Evolutionary conservation across 1,140 invertebrate species (phyloP).

Genomic region (Calliphora vicina): DNA sequence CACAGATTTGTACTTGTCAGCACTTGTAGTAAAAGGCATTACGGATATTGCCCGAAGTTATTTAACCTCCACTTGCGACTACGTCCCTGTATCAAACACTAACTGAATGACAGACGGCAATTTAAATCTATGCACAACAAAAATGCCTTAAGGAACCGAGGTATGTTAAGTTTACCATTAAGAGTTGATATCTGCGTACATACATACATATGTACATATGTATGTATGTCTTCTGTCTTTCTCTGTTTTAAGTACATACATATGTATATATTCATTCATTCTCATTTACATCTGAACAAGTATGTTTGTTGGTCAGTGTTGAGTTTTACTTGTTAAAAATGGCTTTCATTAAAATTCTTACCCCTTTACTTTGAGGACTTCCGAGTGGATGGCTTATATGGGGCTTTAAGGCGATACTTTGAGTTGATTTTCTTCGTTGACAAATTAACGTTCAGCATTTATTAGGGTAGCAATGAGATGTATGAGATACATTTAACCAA

Average conservation of each 20-base stretch:
- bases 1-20: not conserved
- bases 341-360: not conserved
- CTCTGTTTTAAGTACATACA: too few species aligned
- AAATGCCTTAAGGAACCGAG: not conserved
- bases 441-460: too few species aligned
- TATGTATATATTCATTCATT: too few species aligned
- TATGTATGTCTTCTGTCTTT: not conserved
- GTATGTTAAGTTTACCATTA: constrained; percentile 24
- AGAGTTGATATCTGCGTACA: not conserved
- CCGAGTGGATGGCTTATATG: constrained; percentile 23
- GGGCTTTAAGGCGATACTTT: not conserved
- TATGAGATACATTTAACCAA: too few species aligned
- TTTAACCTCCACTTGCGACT: constrained; percentile 28
- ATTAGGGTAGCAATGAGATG: too few species aligned
- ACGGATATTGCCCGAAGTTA: constrained; percentile 4
- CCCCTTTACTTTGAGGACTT: constrained; percentile 7
- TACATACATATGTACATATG: not conserved
- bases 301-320: not conserved
- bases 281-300: too few species aligned
- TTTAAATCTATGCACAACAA: not conserved
- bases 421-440: constrained; percentile 23
- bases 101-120: not conserved
- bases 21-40: constrained; percentile 1
- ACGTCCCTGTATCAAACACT: not conserved
- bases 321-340: too few species aligned